Base-by-base conservation (phyloP, 1,140 invertebrate species). In the Eciton burchellii region DNA sequence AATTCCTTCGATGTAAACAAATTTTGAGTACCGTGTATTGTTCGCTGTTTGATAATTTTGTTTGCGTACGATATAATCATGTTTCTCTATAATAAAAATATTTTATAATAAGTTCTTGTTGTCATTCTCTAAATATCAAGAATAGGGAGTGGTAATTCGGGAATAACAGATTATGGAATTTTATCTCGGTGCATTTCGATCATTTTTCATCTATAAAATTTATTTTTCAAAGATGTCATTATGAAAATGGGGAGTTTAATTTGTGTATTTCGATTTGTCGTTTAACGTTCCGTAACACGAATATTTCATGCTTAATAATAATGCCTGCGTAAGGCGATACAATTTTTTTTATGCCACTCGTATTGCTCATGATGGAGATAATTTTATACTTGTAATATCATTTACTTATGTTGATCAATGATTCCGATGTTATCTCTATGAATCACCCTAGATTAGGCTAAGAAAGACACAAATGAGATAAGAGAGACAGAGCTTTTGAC, bases 361-460 rank as follows among this genome's bases (percentile, higher is more conserved):
- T 43, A 54, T 54, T 65, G 63, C 29, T 76, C 73, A 76, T 49
- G 11, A 49, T 35, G 6, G 45, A 72, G 26, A 54, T 82, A 35
- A 63, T 54, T 49, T 59, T 24, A 43, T 59, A 43, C 2, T 26
- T 49, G 14, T 59, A 52, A 49, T 47, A 56, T 45, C 21, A 21
- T 35, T 74, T 52, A 19, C 16, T 35, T 35, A 79, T 47, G 16
- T 60, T 54, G 19, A 60, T 14, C 29, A 54, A 57, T 29, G 26
- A 72, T 72, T 26, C 9, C 24, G 6, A 45, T 57, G 26, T 47
- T 83, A 54, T 79, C 56, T 79, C 11, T 52, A 16, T 60, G 62
- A 84, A 63, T 81, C 29, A 81, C 63, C 16, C 4, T 12, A 56
- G 57, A 72, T 79, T 59, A 65, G 19, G 19, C 12, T n/a, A 56